Percentiles rank a stretch among this genome's conserved stretches.
Conservation (phyloP, 2,113 vertebrate genomes). For the Galeopterus variegatus region DNA sequence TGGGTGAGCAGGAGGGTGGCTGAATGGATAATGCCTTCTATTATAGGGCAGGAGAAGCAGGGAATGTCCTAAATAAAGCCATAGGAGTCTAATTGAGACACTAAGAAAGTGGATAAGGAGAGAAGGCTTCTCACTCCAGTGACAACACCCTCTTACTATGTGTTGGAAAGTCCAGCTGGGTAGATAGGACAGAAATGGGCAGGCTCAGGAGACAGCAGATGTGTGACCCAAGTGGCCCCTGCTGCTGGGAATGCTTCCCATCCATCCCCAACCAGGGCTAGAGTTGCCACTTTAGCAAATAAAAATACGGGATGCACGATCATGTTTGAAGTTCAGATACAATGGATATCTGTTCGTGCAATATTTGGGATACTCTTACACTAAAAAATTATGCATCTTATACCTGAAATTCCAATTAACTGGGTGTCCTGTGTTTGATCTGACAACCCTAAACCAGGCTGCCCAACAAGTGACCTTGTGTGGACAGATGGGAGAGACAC, state of each 20-base stretch:
- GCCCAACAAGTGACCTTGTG: not conserved
- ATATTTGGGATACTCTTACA: not conserved
- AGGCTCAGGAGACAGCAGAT: not conserved
- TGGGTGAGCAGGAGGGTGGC: not conserved
- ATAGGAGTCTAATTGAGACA: not conserved
- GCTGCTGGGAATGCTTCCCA: not conserved
- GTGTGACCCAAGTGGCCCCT: not conserved
- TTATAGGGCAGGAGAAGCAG: not conserved
- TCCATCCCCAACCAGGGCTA: not conserved
- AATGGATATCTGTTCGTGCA: not conserved
- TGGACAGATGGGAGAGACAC: not conserved
- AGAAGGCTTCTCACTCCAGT: not conserved
- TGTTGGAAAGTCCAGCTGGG: not conserved
- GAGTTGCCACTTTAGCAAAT: not conserved
- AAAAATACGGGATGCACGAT: not conserved
- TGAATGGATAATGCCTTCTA: not conserved
- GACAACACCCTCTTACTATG: not conserved
- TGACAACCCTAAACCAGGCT: not conserved
- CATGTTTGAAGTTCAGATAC: slow-evolving; percentile 7
- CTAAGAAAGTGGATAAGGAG: not conserved
- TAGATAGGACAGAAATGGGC: not conserved
- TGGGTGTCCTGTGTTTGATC: not conserved
- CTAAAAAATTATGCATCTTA: not conserved
- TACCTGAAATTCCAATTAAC: slow-evolving; percentile 25
- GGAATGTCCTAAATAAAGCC: not conserved